Evolutionary conservation across 2,888 invertebrate genomes (phyloP).

Genomic region (Caenorhabditis uteleia): DNA sequence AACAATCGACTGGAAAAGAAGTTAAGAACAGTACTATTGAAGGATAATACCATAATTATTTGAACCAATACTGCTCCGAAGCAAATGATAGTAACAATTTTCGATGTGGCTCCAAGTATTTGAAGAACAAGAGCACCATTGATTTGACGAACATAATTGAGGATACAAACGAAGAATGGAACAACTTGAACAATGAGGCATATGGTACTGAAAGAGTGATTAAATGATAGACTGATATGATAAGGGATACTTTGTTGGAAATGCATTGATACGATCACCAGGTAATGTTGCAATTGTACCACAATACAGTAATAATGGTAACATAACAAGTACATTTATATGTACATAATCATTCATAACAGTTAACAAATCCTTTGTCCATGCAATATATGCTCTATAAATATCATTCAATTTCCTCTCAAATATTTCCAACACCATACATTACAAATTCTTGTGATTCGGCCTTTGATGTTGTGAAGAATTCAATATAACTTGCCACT

Average conservation of each 20-base stretch:
- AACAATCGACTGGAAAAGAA: constrained; percentile 34
- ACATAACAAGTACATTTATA: constrained; percentile 34
- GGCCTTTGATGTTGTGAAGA: constrained; percentile 19
- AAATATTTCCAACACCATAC: not conserved
- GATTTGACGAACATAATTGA: constrained; percentile 26
- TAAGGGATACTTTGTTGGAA: constrained; percentile 41
- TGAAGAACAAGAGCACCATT: constrained; percentile 24
- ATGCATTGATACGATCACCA: constrained; percentile 43
- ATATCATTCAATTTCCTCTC: not conserved
- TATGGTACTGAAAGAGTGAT: constrained; percentile 34
- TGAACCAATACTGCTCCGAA: constrained; percentile 34
- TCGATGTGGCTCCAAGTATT: constrained; percentile 33
- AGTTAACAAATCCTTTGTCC: constrained; percentile 30
- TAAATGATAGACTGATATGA: not conserved
- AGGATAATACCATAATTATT: constrained; percentile 34
- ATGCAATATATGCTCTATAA: constrained; percentile 38
- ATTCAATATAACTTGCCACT: constrained; percentile 20
- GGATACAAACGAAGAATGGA: constrained; percentile 45
- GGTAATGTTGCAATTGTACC: constrained; percentile 38
- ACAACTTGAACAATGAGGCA: constrained; percentile 48
- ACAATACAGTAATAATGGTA: constrained; percentile 43
- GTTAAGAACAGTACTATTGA: not conserved
- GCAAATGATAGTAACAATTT: constrained; percentile 37
- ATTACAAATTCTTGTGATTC: not conserved
- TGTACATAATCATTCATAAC: constrained; percentile 41